Conservation (phyloP, 35 echinoderm and acorn worm species). For the Chiridota heheva region DNA sequence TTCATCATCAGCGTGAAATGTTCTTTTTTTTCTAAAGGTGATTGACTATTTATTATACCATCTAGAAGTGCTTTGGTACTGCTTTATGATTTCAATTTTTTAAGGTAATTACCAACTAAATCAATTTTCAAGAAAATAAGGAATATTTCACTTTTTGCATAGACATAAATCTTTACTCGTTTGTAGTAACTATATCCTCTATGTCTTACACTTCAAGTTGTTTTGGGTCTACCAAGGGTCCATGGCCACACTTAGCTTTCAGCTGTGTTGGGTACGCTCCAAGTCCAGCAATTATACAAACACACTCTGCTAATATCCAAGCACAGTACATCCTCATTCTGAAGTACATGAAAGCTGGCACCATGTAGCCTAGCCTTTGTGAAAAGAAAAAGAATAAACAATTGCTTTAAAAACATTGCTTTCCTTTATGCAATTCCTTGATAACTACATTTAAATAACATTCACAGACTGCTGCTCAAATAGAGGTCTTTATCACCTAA, state of each 20-base stretch:
- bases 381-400: not conserved
- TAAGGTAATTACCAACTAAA: too few relatives aligned
- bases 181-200: too few relatives aligned
- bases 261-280: conserved; percentile 69
- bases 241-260: conserved; percentile 77
- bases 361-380: conserved; percentile 68
- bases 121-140: too few relatives aligned
- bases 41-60: too few relatives aligned
- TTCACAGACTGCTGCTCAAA: too few relatives aligned
- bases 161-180: not conserved
- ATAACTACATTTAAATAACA: too few relatives aligned
- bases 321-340: conserved; percentile 73
- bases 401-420: not conserved
- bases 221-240: conserved; percentile 66
- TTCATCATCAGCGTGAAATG: too few relatives aligned
- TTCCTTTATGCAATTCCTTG: not conserved
- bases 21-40: too few relatives aligned
- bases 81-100: too few relatives aligned
- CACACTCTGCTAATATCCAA: conserved; percentile 87
- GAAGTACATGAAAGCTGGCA: conserved; percentile 66
- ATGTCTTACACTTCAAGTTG: conserved; percentile 25
- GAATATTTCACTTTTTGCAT: too few relatives aligned
- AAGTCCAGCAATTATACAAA: conserved; percentile 77
- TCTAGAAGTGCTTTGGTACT: too few relatives aligned
- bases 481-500: not conserved